Evolutionary conservation across 1,140 invertebrate genomes (phyloP), one percentile per base, ranked within the genome.

Genomic region (Pollicipes pollicipes): DNA sequence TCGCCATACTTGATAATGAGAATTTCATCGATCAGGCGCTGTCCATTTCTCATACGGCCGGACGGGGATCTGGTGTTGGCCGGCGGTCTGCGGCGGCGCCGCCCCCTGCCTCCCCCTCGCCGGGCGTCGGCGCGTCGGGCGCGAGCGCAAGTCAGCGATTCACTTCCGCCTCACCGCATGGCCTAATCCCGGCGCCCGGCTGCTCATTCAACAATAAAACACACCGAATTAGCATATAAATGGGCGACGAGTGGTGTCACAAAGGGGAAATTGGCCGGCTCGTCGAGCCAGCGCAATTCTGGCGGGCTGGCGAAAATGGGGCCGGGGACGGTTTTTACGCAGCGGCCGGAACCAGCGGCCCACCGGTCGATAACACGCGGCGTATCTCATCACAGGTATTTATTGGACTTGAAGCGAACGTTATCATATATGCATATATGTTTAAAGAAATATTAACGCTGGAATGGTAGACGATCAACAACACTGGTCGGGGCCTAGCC

Each of bases 161-260:
- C 45, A 3, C 45, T 10, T 21, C 24, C 45, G 45, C 45, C 17
- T 21, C 45, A 21, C 13, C 45, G 13, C 13, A 10, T 17, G 6
- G 45, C 45, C 45, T 58, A 58, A 58, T 58, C 45, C n/a, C 45
- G 21, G 13, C 45, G 45, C 45, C 45, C 8, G 13, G 45, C 45
- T 58, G 45, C 45, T 58, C 45, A 58, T 58, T 58, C 45, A 58
- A 58, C 45, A 58, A 58, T 58, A 58, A 58, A 58, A 58, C 24
- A 58, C 45, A 21, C 45, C 45, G 17, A 58, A 58, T 58, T 58
- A 58, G 45, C 45, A 58, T 58, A 58, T 58, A 58, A 58, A 58
- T 58, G 45, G 45, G 24, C 10, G 21, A 58, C 45, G 45, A 58
- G 45, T 58, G 45, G 45, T 58, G 45, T 21, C 45, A 58, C 45